Evolutionary conservation across 2,888 invertebrate species (phyloP), one percentile per base, ranked within the genome.

Genomic region (Coelinius sp.): DNA sequence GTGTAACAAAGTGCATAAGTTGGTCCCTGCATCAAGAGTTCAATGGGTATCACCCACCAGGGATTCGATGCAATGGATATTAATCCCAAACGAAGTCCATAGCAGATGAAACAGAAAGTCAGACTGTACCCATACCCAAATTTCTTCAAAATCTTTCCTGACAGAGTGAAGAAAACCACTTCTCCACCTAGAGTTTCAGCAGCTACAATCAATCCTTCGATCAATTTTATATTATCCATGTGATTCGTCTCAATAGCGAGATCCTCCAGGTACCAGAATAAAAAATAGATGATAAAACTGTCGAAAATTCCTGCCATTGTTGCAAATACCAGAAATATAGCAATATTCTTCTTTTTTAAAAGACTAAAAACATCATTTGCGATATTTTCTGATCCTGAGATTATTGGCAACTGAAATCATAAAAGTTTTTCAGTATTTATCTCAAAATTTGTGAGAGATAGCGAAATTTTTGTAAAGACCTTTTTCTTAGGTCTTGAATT

Each of bases 1-100:
- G 95, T 92, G 83, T 96, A 96, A 79, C 94, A 94, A 0, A 96
- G 88, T 0, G 96, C 97, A 87, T 96, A 97, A 0, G 95, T 94
- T 0, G 96, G 93, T 0, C 97, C 96, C 86, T 95, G 95, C 90
- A 95, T 92, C 67, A 95, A 86, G 0, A 93, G 89, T 89, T 97
- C 97, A 2, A 96, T 91, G 0, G 92, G 91, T 0, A 97, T 90
- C 0, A 95, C 90, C 89, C 93, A 94, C 96, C 96, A 96, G 0
- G 96, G 95, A 79, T 93, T 92, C 22, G 92, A 90, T 71, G 94
- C 92, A 73, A 95, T 83, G 0, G 96, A 94, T 77, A 97, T 94
- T 10, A 94, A 88, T 2, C 91, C 90, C 79, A 97, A 89, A 0
- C 97, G 90, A 0, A 96, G 76, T 0, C 93, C 92, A 85, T 95